Evolutionary conservation across 2,797 vertebrate species (phyloP).

Genomic region (Corythornis leucogaster): DNA sequence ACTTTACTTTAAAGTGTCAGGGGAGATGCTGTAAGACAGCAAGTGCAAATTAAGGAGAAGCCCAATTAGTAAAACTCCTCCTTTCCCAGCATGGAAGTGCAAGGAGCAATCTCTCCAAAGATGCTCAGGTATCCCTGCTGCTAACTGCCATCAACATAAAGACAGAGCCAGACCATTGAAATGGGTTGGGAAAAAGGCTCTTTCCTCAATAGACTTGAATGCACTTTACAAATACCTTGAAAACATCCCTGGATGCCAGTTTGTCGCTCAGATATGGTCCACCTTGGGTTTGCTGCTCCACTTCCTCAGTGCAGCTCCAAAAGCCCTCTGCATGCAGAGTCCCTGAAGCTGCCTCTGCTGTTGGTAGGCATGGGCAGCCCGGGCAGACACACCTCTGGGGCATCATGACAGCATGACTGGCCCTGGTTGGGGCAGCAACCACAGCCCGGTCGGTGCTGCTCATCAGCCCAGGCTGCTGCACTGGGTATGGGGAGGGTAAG

Average conservation of each 20-base stretch:
- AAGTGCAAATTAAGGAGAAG: conserved; percentile 52
- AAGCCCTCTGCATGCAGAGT: not conserved
- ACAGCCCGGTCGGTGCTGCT: rapidly evolving
- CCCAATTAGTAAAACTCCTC: conserved; percentile 58
- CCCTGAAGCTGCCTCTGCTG: not conserved
- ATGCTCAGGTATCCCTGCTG: conserved; percentile 16
- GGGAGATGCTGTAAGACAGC: conserved; percentile 37
- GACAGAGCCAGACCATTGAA: not conserved
- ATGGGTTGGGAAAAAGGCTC: not conserved
- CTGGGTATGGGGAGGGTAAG: not conserved
- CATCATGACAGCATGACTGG: rapidly evolving
- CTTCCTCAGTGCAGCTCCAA: not conserved
- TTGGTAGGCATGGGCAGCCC: not conserved
- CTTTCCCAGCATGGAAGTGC: conserved; percentile 43
- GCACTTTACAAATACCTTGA: not conserved
- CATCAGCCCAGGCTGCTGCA: not conserved
- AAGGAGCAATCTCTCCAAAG: conserved; percentile 36
- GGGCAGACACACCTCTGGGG: not conserved
- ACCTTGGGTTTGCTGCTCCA: not conserved
- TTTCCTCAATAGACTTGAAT: not conserved
- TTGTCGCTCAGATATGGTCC: not conserved
- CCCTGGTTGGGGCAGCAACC: not conserved
- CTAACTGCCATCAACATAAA: conserved; percentile 18
- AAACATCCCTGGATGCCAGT: not conserved
- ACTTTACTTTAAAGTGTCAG: conserved; percentile 33